These are phyloP conservation scores for Lamellibrachia satsuma DNA, from an alignment of 2,888 invertebrate genomes.

Conservation along the genomic window DNA sequence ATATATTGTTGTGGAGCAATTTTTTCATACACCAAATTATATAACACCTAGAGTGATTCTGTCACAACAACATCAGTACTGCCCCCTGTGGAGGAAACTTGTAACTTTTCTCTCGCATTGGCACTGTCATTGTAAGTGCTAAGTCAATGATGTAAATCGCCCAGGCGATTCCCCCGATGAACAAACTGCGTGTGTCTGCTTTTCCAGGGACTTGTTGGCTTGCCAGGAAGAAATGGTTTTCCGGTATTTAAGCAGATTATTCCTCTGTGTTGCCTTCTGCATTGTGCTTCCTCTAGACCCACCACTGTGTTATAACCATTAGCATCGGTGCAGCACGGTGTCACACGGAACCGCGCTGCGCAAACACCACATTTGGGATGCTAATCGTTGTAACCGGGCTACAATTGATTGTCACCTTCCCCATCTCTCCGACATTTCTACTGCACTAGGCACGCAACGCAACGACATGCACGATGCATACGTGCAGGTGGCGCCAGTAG, in stretches of 20 bases:
- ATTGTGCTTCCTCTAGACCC: not conserved
- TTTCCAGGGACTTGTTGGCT: conserved; percentile 33
- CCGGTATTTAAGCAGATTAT: conserved; percentile 28
- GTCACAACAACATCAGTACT: not conserved
- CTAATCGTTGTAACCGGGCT: conserved; percentile 17
- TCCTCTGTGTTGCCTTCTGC: not conserved
- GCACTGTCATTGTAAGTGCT: not conserved
- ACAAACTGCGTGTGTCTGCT: not conserved
- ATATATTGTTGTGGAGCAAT: not conserved
- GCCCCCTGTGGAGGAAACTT: not conserved
- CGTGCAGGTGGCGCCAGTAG: not conserved
- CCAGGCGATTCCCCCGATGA: not conserved
- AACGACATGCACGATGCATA: not conserved
- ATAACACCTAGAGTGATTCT: not conserved
- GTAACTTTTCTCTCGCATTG: not conserved
- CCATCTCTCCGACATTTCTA: not conserved
- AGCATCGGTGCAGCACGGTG: not conserved
- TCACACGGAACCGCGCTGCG: not conserved
- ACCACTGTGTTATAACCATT: not conserved
- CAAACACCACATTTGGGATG: not conserved
- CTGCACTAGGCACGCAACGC: conserved; percentile 13
- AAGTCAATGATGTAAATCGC: not conserved
- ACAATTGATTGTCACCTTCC: not conserved
- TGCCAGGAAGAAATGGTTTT: conserved; percentile 36
- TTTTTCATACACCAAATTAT: not conserved